Conservation (phyloP, 1,140 invertebrate genomes). For the Drosophila sp. region DNA sequence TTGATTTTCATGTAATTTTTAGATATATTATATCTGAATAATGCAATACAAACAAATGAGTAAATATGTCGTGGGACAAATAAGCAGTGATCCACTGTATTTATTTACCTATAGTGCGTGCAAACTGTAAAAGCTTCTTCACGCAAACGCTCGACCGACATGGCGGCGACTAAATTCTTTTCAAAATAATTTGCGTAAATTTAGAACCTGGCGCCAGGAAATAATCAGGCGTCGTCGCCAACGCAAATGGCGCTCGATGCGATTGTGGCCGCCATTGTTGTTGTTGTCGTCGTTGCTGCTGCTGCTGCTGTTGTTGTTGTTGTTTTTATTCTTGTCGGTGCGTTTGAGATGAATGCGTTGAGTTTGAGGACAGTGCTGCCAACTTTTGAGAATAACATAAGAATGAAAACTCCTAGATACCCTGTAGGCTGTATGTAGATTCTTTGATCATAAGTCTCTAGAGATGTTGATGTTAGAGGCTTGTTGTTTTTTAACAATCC, state of each 20-base stretch:
- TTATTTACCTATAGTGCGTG: not conserved
- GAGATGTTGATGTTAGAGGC: no score
- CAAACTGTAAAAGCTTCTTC: constrained; percentile 48
- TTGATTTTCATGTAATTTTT: no score
- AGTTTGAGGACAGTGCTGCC: constrained; percentile 19
- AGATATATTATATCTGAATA: no score
- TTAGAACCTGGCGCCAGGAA: constrained; percentile 84
- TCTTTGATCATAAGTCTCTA: no score
- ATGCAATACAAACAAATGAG: no score
- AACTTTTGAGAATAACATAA: not conserved
- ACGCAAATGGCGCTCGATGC: constrained; percentile 65
- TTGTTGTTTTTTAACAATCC: no score
- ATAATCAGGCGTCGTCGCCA: constrained; percentile 83
- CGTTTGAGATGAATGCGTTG: constrained; percentile 46
- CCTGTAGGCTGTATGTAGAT: no score
- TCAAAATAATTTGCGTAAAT: constrained; percentile 82
- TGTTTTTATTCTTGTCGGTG: constrained; percentile 20
- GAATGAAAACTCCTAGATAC: not conserved
- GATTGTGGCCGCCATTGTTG: constrained; percentile 31
- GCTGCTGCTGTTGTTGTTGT: constrained; percentile 3
- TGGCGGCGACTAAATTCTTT: constrained; percentile 81
- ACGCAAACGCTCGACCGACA: constrained; percentile 64
- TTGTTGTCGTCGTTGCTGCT: constrained; percentile 3
- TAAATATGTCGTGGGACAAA: no score
- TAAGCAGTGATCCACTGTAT: no score